Conservation (phyloP, 2,797 vertebrate genomes). For the Coregonus suidteri region DNA sequence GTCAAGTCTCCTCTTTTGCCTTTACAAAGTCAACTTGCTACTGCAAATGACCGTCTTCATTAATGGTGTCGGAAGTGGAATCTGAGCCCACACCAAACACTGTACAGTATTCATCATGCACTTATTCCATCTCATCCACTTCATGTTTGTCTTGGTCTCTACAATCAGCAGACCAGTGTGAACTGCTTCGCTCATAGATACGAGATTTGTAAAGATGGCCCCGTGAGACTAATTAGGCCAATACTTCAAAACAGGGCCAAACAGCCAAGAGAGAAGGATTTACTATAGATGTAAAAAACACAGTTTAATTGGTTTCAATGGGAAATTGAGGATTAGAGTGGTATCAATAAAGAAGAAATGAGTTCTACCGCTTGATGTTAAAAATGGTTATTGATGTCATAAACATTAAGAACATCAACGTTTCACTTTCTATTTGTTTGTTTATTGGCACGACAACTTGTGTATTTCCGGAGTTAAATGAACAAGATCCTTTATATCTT, state of each 20-base stretch:
- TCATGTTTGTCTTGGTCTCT: background rate
- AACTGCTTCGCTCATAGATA: background rate
- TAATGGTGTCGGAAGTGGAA: too few relatives aligned
- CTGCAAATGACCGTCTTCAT: too few relatives aligned
- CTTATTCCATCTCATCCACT: background rate
- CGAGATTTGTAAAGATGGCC: background rate
- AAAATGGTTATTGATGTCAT: background rate
- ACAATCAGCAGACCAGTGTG: background rate
- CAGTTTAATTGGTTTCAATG: background rate
- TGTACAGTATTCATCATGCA: background rate
- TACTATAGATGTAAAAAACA: background rate
- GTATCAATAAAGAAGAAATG: background rate
- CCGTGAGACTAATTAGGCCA: too few relatives aligned
- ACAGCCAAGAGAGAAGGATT: background rate
- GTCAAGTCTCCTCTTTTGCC: too few relatives aligned
- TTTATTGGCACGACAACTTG: background rate
- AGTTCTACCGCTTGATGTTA: background rate
- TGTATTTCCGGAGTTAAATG: slow-evolving; percentile 12
- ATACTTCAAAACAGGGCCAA: too few relatives aligned
- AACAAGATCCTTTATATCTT: background rate
- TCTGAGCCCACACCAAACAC: too few relatives aligned
- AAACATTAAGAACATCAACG: slow-evolving; percentile 9
- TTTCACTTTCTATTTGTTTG: slow-evolving; percentile 4
- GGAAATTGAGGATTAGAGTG: background rate
- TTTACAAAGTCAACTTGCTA: too few relatives aligned